phyloP scores from a whole-genome alignment of 2,888 invertebrate species.

The Halictus ligatus region DNA sequence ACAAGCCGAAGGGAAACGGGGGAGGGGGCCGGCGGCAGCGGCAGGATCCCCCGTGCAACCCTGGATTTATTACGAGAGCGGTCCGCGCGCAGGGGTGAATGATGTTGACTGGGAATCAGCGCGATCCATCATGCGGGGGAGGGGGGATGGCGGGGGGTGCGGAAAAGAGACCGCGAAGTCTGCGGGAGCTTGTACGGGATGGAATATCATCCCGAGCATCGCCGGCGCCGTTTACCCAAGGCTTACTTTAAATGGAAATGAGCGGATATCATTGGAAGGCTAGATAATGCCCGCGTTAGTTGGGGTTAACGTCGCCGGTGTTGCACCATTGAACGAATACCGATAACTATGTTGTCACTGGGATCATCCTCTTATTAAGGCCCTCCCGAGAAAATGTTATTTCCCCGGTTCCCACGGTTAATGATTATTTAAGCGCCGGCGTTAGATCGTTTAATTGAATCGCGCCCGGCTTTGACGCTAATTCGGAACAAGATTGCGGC shows the following conservation, averaged over 20 bases:
- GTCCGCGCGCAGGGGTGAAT: constrained; percentile 5
- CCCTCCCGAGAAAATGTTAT: not conserved
- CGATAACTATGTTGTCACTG: constrained; percentile 11
- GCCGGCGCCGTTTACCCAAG: constrained; percentile 30
- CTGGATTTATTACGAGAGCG: constrained; percentile 23
- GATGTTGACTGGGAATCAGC: constrained; percentile 37
- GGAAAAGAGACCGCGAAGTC: constrained; percentile 23
- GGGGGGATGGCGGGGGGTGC: too few relatives aligned
- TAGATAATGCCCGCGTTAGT: constrained; percentile 22
- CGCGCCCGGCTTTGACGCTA: not conserved
- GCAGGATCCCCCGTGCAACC: constrained; percentile 3
- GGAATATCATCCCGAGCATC: constrained; percentile 15
- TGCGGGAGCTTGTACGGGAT: constrained; percentile 13
- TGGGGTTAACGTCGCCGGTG: constrained; percentile 9
- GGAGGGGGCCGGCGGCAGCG: not conserved
- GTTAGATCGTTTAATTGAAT: not conserved
- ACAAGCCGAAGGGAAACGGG: not conserved
- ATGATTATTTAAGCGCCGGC: not conserved
- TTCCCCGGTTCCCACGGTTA: not conserved
- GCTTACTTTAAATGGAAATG: constrained; percentile 55
- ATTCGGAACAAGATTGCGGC: constrained; percentile 2
- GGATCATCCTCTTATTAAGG: constrained; percentile 13
- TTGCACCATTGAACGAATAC: constrained; percentile 5
- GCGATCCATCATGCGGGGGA: constrained; percentile 38
- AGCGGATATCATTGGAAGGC: constrained; percentile 33